Evolutionary conservation across 64 coral and sea anemone genomes (phyloP).

Genomic region (Hydrozoanthus tunicans): DNA sequence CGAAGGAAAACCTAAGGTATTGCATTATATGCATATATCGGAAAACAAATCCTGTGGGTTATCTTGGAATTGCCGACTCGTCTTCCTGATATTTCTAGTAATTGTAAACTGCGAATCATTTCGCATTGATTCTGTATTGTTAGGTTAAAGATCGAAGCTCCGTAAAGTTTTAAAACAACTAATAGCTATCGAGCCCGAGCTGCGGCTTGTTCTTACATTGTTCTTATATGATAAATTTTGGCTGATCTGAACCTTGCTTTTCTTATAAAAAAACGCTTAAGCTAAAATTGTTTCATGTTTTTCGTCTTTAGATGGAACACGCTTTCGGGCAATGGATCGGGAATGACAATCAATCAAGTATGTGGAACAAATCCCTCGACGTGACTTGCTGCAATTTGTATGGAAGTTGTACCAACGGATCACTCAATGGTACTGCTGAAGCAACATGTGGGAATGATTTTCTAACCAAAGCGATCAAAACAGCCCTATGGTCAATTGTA

Average conservation of each 20-base stretch:
- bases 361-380: background rate
- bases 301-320: slow-evolving; percentile 18
- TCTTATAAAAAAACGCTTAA: background rate
- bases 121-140: no score
- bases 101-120: no score
- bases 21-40: no score
- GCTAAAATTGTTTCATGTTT: background rate
- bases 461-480: background rate
- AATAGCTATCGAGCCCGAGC: no score
- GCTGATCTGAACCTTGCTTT: background rate
- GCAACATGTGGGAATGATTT: background rate
- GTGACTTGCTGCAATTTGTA: background rate
- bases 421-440: background rate
- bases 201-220: no score
- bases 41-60: no score
- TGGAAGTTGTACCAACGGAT: slow-evolving; percentile 1
- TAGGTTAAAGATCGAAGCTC: no score
- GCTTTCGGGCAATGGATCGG: background rate
- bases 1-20: no score
- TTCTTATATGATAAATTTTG: no score
- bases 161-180: no score
- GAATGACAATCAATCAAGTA: background rate
- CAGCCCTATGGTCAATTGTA: slow-evolving; percentile 7
- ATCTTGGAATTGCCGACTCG: no score
- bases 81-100: no score